Evolutionary conservation across 2,113 vertebrate species (phyloP).

Genomic region (Panthera uncia): DNA sequence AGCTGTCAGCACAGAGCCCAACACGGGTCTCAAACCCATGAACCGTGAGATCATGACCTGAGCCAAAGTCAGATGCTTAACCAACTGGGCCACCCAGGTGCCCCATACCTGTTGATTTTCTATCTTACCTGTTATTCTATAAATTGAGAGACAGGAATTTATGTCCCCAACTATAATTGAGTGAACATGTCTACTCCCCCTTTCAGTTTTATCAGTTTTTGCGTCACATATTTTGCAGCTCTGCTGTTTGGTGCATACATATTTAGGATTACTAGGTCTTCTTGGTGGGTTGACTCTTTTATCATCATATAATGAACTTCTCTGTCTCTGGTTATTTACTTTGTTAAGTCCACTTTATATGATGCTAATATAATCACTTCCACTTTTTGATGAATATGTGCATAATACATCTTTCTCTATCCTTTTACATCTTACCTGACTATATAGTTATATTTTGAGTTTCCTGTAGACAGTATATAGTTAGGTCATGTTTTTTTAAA

Average conservation of each 20-base stretch:
- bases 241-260: neutral
- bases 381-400: neutral
- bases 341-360: neutral
- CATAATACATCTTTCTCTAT: neutral
- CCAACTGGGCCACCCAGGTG: no score
- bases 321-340: neutral
- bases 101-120: neutral
- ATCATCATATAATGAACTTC: neutral
- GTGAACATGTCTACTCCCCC: neutral
- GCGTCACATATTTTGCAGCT: neutral
- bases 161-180: neutral
- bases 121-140: neutral
- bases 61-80: no score
- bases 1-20: no score
- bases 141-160: neutral
- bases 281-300: neutral
- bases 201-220: neutral
- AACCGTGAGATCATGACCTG: no score
- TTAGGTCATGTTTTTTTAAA: neutral
- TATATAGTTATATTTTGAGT: neutral
- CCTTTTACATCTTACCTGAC: neutral
- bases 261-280: neutral
- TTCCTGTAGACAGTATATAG: neutral
- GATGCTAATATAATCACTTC: neutral
- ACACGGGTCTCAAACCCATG: no score